Percentiles rank a stretch among this genome's conserved stretches.
phyloP scores from a whole-genome alignment of 2,113 vertebrate species.

The Bolborhynchus lineola region DNA sequence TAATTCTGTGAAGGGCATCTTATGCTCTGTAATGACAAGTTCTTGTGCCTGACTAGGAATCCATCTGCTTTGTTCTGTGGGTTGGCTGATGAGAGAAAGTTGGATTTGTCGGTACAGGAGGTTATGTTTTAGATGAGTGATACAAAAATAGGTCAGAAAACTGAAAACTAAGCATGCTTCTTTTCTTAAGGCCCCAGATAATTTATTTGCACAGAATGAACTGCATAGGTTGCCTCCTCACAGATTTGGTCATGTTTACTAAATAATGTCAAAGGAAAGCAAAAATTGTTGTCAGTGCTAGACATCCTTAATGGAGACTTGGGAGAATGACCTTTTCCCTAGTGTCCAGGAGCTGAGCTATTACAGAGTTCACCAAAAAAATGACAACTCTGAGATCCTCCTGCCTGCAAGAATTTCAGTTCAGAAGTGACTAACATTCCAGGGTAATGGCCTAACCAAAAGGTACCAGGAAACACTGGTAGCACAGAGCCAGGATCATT shows the following conservation, averaged over 20 bases:
- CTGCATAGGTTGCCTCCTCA: background rate
- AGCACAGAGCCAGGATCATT: background rate
- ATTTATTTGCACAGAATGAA: background rate
- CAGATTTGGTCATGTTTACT: background rate
- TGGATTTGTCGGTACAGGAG: background rate
- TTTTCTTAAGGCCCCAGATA: background rate
- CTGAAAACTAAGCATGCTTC: background rate
- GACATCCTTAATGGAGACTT: background rate
- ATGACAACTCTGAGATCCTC: background rate
- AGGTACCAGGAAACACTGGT: background rate
- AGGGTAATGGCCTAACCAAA: background rate
- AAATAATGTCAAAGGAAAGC: background rate
- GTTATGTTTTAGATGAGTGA: background rate
- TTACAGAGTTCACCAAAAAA: background rate
- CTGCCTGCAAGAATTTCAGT: background rate
- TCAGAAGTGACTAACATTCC: background rate
- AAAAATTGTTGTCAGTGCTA: background rate
- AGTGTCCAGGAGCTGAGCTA: background rate
- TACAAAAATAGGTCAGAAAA: constrained; percentile 13
- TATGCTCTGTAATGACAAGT: constrained; percentile 36
- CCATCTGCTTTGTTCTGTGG: constrained; percentile 36
- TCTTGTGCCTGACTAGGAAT: constrained; percentile 28
- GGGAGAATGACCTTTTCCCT: background rate
- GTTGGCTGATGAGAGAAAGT: constrained; percentile 21
- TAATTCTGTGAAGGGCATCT: constrained; percentile 52